Evolutionary conservation across 2,797 vertebrate genomes (phyloP), one percentile per base, ranked within the genome.

Genomic region (Rhinophrynus dorsalis): DNA sequence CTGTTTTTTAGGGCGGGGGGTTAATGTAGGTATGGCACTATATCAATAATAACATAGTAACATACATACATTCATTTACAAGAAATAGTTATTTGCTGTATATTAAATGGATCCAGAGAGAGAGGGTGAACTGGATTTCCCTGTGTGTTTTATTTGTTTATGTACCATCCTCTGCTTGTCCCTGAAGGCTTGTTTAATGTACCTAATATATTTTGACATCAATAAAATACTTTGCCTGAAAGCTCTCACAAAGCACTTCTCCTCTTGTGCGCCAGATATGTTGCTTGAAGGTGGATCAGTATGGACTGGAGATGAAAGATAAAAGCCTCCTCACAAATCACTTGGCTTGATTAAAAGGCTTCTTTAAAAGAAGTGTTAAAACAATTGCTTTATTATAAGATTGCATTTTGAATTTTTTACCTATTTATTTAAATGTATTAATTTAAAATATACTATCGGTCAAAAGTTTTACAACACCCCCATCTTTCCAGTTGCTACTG

Each of bases 191-290:
- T 60, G 56, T 69, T 60, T 52, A 52, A 52, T 44, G 37, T 69
- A 52, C 56, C 47, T 54, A 60, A 60, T 69, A 61, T 52, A 61
- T 60, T 60, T 69, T 37, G n/a, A 69, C 67, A 69, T 69, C 57
- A 61, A 69, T 52, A 40, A 69, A 60, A 69, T 60, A 37, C 57
- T 60, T 51, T 37, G 57, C 67, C 57, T 52, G 47, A 61, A 42
- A 52, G 57, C 57, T 52, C 35, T 69, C 48, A 24, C 56, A 45
- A 18, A 69, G 47, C 57, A 44, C 57, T 52, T 61, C 37, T 11
- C 42, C 45, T 68, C 45, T 42, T 57, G 40, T 42, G 24, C 27
- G n/a, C 12, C 37, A 15, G 10, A 40, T 40, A 44, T 65, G 24
- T 21, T 12, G 33, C 64, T 29, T 68, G 30, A 30, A 59, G 11